These are phyloP conservation scores for Petrocephalus microphthalmus DNA, from an alignment of 2,113 vertebrate species.

Conservation along the genomic window DNA sequence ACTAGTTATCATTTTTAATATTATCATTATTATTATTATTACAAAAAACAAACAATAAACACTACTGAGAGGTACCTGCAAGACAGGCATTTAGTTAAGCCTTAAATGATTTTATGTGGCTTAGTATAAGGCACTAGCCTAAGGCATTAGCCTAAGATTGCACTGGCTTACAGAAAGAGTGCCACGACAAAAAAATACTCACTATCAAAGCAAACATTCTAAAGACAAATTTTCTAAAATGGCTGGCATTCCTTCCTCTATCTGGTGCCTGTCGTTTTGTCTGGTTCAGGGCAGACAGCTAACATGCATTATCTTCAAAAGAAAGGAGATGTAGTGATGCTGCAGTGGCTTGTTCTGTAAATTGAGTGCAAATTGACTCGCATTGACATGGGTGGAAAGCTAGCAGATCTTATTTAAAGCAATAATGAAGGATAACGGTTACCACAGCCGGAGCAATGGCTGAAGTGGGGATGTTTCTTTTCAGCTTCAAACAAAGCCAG, in stretches of 20 bases:
- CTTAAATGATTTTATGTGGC: background rate
- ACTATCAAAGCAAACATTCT: background rate
- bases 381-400: conserved; percentile 1
- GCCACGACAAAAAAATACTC: background rate
- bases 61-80: background rate
- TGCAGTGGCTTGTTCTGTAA: background rate
- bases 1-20: background rate
- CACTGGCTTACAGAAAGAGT: background rate
- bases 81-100: background rate
- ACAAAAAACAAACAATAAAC: background rate
- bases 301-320: background rate
- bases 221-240: background rate
- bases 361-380: background rate
- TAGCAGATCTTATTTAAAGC: background rate
- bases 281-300: background rate
- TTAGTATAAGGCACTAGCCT: background rate
- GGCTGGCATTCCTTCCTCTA: background rate
- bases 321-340: background rate
- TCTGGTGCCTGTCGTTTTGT: background rate
- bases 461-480: background rate
- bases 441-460: background rate
- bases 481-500: background rate
- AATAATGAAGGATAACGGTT: background rate
- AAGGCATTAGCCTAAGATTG: background rate
- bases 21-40: background rate